These are phyloP conservation scores for Rhinatrema bivittatum DNA, from an alignment of 2,797 vertebrate genomes.

Conservation along the genomic window DNA sequence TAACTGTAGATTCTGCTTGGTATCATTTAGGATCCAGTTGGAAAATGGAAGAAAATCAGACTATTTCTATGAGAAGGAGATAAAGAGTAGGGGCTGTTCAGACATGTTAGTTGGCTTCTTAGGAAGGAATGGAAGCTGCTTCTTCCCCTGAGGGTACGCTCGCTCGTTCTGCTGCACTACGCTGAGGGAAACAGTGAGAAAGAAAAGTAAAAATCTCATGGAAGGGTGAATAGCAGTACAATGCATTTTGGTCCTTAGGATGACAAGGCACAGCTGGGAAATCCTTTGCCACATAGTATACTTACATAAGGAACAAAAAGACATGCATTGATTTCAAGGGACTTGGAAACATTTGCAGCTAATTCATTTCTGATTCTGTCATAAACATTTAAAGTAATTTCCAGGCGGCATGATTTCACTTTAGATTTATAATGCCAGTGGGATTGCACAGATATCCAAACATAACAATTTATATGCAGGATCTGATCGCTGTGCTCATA, in stretches of 20 bases:
- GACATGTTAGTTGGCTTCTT: slow-evolving; percentile 50
- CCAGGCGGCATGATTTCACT: slow-evolving; percentile 1
- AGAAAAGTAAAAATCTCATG: slow-evolving; percentile 30
- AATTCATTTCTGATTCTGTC: slow-evolving; percentile 3
- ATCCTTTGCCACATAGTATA: slow-evolving; percentile 14
- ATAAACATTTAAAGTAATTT: background rate
- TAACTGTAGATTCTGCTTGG: slow-evolving; percentile 57
- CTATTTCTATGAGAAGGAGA: slow-evolving; percentile 49
- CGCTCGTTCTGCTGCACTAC: slow-evolving; percentile 35
- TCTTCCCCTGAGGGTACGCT: slow-evolving; percentile 47
- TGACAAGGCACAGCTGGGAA: slow-evolving; percentile 78
- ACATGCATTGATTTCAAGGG: slow-evolving; percentile 26
- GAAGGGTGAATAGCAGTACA: slow-evolving; percentile 39
- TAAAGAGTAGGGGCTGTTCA: slow-evolving; percentile 46
- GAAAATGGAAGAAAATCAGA: slow-evolving; percentile 55
- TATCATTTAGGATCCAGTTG: slow-evolving; percentile 59
- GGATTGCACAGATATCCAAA: background rate
- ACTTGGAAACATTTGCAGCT: slow-evolving; percentile 6
- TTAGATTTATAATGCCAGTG: slow-evolving; percentile 10
- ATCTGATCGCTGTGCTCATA: no score
- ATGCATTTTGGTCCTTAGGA: slow-evolving; percentile 62
- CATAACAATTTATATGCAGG: no score
- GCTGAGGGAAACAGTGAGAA: slow-evolving; percentile 39
- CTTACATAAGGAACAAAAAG: slow-evolving; percentile 35
- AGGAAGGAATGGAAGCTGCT: slow-evolving; percentile 44